These are phyloP conservation scores for Hyposmocoma kahamanoa DNA, from an alignment of 1,140 invertebrate species.

Conservation along the genomic window DNA sequence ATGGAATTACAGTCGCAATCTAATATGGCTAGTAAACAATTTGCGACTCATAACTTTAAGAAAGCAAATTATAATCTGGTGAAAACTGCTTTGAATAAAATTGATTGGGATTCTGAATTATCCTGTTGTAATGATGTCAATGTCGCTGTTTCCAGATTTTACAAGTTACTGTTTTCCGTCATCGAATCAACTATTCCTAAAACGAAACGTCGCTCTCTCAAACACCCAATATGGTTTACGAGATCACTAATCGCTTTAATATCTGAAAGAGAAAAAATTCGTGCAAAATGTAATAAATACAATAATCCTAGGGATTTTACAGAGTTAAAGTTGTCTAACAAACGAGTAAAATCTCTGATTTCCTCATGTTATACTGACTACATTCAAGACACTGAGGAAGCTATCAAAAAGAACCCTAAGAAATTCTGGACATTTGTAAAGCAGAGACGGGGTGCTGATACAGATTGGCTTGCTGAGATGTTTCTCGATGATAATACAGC, in stretches of 20 bases:
- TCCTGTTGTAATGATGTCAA: neutral
- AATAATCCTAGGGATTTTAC: constrained; percentile 2
- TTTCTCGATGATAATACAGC: neutral
- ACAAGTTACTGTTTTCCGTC: neutral
- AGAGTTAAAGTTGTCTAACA: neutral
- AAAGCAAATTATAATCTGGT: neutral
- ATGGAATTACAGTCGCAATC: neutral
- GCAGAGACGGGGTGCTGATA: neutral
- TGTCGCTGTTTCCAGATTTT: neutral
- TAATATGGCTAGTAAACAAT: neutral
- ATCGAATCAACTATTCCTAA: neutral
- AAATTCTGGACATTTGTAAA: constrained; percentile 5
- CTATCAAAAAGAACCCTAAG: neutral
- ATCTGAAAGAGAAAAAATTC: neutral
- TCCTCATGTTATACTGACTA: neutral
- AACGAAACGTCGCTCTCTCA: neutral
- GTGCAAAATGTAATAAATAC: constrained; percentile 4
- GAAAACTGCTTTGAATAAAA: neutral
- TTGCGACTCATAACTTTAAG: neutral
- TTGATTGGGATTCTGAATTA: too few relatives aligned
- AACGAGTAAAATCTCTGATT: neutral
- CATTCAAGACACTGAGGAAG: neutral
- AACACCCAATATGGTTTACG: constrained; percentile 4
- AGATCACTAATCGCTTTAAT: neutral
- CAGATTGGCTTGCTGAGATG: neutral